Percentiles rank a stretch among this genome's conserved stretches.
Conservation (phyloP, 2,797 vertebrate species). For the Cyclopterus lumpus region DNA sequence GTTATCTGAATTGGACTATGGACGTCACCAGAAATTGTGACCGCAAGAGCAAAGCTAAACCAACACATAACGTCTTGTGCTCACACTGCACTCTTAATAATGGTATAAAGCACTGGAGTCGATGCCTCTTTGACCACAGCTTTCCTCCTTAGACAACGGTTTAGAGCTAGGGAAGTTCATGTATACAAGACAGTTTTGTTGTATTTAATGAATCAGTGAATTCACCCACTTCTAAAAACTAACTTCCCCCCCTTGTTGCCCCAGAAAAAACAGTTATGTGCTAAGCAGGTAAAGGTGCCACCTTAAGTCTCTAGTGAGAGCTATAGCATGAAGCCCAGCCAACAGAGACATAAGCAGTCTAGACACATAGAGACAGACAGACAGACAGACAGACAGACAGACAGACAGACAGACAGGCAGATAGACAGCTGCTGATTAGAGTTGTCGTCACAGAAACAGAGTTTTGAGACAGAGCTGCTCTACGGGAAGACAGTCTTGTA, state of each 20-base stretch:
- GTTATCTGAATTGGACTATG: background rate
- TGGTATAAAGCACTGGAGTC: background rate
- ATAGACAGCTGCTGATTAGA: conserved; percentile 37
- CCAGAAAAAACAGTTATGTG: background rate
- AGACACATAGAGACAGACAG: conserved; percentile 30
- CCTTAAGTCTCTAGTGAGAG: conserved; percentile 55
- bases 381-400: conserved; percentile 30
- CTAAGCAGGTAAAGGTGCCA: background rate
- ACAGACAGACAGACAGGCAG: conserved; percentile 16
- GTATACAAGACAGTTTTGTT: too few species aligned
- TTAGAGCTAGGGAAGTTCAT: too few species aligned
- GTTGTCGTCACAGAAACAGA: conserved; percentile 24
- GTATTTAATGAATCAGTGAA: too few species aligned
- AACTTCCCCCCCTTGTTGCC: background rate
- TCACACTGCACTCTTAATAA: background rate
- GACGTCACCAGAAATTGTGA: background rate
- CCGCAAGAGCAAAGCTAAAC: background rate
- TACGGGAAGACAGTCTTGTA: background rate
- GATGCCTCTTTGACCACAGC: background rate
- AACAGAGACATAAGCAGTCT: conserved; percentile 39
- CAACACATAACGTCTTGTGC: background rate
- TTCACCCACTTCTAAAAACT: background rate
- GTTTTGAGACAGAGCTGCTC: conserved; percentile 33
- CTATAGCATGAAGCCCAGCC: conserved; percentile 49
- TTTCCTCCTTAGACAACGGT: background rate